phyloP scores from a whole-genome alignment of 2,888 invertebrate genomes.

The Cephus pulcher region DNA sequence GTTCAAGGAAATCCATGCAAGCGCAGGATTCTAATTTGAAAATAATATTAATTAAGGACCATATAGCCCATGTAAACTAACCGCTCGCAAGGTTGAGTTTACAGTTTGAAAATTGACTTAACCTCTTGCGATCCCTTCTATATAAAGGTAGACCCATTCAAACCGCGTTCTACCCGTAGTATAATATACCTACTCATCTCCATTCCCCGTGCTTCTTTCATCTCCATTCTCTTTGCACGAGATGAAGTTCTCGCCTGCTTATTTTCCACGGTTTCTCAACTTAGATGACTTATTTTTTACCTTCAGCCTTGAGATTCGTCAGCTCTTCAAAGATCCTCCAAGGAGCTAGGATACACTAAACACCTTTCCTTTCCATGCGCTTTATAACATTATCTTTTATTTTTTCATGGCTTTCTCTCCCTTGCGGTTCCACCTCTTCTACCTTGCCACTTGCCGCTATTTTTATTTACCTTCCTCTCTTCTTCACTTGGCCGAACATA shows the following conservation, averaged over 20 bases:
- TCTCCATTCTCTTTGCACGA: slow-evolving; percentile 13
- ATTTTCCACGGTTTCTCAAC: slow-evolving; percentile 44
- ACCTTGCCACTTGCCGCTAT: not conserved
- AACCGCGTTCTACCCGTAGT: slow-evolving; percentile 15
- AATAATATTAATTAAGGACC: slow-evolving; percentile 35
- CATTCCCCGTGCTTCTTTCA: slow-evolving; percentile 33
- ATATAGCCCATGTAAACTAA: not conserved
- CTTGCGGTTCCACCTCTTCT: not conserved
- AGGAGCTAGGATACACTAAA: not conserved
- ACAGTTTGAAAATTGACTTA: slow-evolving; percentile 36
- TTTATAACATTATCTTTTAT: not conserved
- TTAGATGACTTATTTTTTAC: slow-evolving; percentile 53
- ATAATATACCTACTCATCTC: slow-evolving; percentile 37
- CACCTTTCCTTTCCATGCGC: not conserved
- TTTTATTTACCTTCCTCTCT: not conserved
- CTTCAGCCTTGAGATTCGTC: not conserved
- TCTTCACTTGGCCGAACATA: not conserved
- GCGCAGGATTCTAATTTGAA: slow-evolving; percentile 23
- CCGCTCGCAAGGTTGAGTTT: slow-evolving; percentile 16
- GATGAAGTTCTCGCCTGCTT: slow-evolving; percentile 33
- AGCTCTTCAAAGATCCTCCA: not conserved
- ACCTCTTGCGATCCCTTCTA: slow-evolving; percentile 27
- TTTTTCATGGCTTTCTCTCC: not conserved
- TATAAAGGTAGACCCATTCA: not conserved
- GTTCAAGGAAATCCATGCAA: not conserved